Conservation (phyloP, 2,113 vertebrate genomes). For the Scalopus aquaticus region DNA sequence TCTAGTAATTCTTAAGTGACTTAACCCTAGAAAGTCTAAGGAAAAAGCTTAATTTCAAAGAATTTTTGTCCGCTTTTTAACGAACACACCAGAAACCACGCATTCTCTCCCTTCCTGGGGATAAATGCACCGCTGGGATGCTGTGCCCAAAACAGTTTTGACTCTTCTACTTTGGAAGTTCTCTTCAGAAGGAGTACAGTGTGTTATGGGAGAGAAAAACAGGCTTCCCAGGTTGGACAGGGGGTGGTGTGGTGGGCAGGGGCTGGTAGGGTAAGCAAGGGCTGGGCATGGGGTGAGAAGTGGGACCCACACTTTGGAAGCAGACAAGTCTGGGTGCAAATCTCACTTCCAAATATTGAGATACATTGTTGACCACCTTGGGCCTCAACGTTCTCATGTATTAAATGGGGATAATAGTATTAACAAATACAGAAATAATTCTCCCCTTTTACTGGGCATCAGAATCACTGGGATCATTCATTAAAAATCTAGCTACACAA, state of each 20-base stretch:
- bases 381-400: neutral
- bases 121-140: neutral
- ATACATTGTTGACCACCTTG: neutral
- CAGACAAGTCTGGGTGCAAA: neutral
- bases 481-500: neutral
- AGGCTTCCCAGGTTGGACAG: neutral
- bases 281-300: neutral
- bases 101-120: neutral
- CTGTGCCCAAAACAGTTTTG: neutral
- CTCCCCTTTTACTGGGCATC: neutral
- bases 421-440: neutral
- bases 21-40: constrained; percentile 66
- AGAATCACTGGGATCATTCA: neutral
- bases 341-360: neutral
- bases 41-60: constrained; percentile 54
- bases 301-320: neutral
- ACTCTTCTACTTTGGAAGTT: neutral
- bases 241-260: neutral
- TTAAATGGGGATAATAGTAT: neutral
- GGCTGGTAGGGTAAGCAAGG: neutral
- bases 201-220: neutral
- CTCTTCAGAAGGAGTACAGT: neutral
- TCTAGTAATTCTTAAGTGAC: constrained; percentile 81
- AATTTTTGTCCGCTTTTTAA: constrained; percentile 47
- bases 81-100: neutral